Conservation (phyloP, 2,797 vertebrate species). For the Acanthurus lineatus region DNA sequence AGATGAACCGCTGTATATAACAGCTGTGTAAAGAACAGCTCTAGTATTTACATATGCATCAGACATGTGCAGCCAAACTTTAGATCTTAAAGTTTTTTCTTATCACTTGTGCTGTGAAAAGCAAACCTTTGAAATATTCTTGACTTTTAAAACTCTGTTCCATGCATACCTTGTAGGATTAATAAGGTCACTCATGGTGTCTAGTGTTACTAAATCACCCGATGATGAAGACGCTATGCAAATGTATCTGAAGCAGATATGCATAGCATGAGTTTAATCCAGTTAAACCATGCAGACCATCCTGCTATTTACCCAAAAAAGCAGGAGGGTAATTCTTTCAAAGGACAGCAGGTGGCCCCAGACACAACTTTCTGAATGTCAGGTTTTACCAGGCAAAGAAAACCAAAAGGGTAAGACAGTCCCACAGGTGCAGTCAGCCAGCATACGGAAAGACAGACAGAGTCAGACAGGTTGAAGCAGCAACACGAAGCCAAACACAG, state of each 20-base stretch:
- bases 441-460: constrained; percentile 64
- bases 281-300: constrained; percentile 78
- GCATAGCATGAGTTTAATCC: constrained; percentile 77
- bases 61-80: constrained; percentile 31
- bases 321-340: constrained; percentile 68
- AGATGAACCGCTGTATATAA: constrained; percentile 26
- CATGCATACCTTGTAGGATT: constrained; percentile 81
- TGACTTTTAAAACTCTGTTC: constrained; percentile 48
- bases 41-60: constrained; percentile 15
- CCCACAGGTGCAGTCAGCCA: constrained; percentile 64
- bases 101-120: constrained; percentile 53
- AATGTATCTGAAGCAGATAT: constrained; percentile 76
- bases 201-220: constrained; percentile 52
- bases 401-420: constrained; percentile 52
- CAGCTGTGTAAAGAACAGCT: not conserved
- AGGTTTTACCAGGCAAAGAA: constrained; percentile 71
- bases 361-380: constrained; percentile 66
- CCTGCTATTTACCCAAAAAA: constrained; percentile 66
- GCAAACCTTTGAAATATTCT: constrained; percentile 46
- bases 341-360: constrained; percentile 83
- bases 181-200: constrained; percentile 60
- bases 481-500: constrained; percentile 74
- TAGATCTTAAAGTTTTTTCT: constrained; percentile 29
- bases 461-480: constrained; percentile 78
- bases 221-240: constrained; percentile 63